Base-by-base conservation (phyloP, 2,888 invertebrate species). In the Rosalia funebris region DNA sequence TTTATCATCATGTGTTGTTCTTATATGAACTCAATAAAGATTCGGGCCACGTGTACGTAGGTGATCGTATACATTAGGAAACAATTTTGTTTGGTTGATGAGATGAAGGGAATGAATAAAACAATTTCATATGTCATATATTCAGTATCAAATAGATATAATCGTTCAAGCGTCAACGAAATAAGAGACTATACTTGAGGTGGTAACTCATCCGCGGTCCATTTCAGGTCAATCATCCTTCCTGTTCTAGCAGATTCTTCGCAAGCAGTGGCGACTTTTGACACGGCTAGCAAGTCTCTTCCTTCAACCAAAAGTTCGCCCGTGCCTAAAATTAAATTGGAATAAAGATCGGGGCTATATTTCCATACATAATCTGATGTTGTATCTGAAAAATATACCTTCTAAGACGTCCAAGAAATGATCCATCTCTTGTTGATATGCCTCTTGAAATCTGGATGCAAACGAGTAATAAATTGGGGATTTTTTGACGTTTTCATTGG, bases 381-480 rank as follows among this genome's bases (percentile, higher is more conserved):
- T n/a, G n/a, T n/a, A n/a, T n/a, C n/a, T n/a, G n/a, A n/a, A n/a
- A 34, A 34, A 34, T n/a, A 5, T 76, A 82, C 87, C 83, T 66
- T 84, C 82, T 1, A 85, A 78, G 10, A 87, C 81, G 63, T 87
- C 84, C 46, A 88, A 70, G 74, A 88, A 89, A 71, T 88, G 87
- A n/a, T 87, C 84, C 69, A 88, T 77, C 71, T 88, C 88, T 0
- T 71, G 65, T 39, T 76, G 72, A 74, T 89, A 89, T 0, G 83
- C 86, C 32, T 81, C 77, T 63, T 74, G 79, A 73, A 82, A 88
- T 17, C 88, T 83, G 0, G 87, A 87, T 0, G 88, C 81, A 74
- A 88, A 89, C 0, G 88, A 87, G 75, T 85, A 87, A 80, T 79
- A 86, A 66, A 88, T 87, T 0, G 87, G 87, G 0, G 84, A 79